Evolutionary conservation across 2,888 invertebrate genomes (phyloP), one percentile per base, ranked within the genome.

Genomic region (Tiliacea citrago): DNA sequence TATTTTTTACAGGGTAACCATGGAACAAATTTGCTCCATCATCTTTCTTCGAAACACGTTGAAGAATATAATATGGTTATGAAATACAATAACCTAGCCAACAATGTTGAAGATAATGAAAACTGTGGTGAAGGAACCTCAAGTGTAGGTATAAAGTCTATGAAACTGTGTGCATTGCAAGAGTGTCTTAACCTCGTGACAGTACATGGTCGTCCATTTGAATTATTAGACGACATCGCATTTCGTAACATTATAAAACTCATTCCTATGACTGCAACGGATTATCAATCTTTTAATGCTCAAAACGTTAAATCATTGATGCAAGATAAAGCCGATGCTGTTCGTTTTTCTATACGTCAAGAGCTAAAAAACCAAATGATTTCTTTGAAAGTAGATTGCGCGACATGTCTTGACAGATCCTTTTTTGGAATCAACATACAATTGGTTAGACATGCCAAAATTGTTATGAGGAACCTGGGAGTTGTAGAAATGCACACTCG

Each of bases 21-120:
- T 61, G 61, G 61, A n/a, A 61, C 61, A 16, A 61, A 61, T 42
- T 42, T 42, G 42, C n/a, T 61, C n/a, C 61, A 61, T 42, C 61
- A 61, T 61, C 61, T 61, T 42, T 42, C 61, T 16, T 61, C 42
- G 5, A 61, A 61, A 61, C 61, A 61, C 61, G 10, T 60, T 21
- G 61, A n/a, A 42, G 42, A n/a, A n/a, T 61, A 61, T 42, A 61
- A 13, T 42, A 61, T 61, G 42, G 61, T 61, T 42, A 42, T 42
- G 16, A 42, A 61, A 42, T 42, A 61, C n/a, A 61, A 42, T 61
- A 42, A 42, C 4, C 42, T 42, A 61, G 61, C 42, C 61, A 61
- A n/a, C 39, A n/a, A 61, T 5, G 42, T 0, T 61, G 16, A 42
- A 61, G 0, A 61, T 12, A 61, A 42, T n/a, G 42, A 42, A 61